phyloP scores from a whole-genome alignment of 2,797 vertebrate species.

The Setipinna tenuifilis region DNA sequence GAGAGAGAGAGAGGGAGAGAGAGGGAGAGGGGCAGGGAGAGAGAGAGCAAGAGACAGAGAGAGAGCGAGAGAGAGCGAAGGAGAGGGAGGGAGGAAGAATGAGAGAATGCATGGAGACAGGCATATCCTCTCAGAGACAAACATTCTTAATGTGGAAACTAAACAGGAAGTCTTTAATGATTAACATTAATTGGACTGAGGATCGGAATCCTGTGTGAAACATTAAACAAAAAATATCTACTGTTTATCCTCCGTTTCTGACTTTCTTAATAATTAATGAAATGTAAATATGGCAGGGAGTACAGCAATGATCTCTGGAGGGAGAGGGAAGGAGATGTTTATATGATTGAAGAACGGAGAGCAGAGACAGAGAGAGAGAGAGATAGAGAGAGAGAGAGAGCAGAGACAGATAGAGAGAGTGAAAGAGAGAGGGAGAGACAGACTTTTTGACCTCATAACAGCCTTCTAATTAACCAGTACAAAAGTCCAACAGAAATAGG shows the following conservation, averaged over 20 bases:
- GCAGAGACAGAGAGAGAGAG: not conserved
- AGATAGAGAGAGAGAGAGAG: not conserved
- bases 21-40: conserved; percentile 23
- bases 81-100: conserved; percentile 35
- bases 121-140: conserved; percentile 68
- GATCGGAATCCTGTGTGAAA: conserved; percentile 86
- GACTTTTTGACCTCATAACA: conserved; percentile 6
- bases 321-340: conserved; percentile 91
- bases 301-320: conserved; percentile 81
- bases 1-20: not conserved
- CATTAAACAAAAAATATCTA: conserved; percentile 92
- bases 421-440: too few species aligned
- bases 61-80: conserved; percentile 27
- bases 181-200: conserved; percentile 90
- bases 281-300: conserved; percentile 92
- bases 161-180: conserved; percentile 89
- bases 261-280: conserved; percentile 91
- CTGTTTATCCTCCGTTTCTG: conserved; percentile 83
- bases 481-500: not conserved
- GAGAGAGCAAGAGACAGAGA: conserved; percentile 27
- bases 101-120: conserved; percentile 22
- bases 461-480: not conserved
- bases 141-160: conserved; percentile 78
- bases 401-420: not conserved
- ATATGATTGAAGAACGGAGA: conserved; percentile 82